Conservation (phyloP, 2,113 vertebrate species). For the Hippocampus abdominalis region DNA sequence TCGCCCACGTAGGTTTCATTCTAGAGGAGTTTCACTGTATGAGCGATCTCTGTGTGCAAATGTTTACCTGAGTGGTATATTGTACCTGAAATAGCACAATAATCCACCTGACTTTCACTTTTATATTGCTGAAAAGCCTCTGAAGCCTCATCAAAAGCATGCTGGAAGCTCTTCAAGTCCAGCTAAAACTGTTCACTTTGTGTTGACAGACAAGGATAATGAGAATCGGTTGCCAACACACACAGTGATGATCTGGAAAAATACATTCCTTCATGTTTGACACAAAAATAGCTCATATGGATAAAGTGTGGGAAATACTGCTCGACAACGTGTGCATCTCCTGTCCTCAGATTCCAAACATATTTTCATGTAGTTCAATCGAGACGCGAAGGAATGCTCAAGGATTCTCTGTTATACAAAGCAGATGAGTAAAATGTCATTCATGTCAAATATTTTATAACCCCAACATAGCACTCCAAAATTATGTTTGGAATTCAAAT, state of each 20-base stretch:
- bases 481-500: background rate
- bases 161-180: slow-evolving; percentile 30
- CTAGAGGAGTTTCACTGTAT: too few relatives aligned
- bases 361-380: background rate
- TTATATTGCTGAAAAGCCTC: slow-evolving; percentile 24
- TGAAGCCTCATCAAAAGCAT: slow-evolving; percentile 17
- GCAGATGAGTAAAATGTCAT: background rate
- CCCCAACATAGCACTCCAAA: background rate
- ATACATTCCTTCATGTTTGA: background rate
- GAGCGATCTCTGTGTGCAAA: slow-evolving; percentile 19
- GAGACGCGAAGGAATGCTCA: background rate
- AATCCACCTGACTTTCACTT: slow-evolving; percentile 40
- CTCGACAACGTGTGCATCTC: background rate
- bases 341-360: background rate
- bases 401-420: background rate
- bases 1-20: too few relatives aligned
- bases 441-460: background rate
- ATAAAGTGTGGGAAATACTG: background rate
- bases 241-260: slow-evolving; percentile 2
- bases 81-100: slow-evolving; percentile 49
- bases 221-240: slow-evolving; percentile 6
- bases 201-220: slow-evolving; percentile 2
- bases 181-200: slow-evolving; percentile 7
- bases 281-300: background rate
- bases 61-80: slow-evolving; percentile 45